A percentile compares a stretch with the other conserved stretches of the same genome.
Conservation (phyloP, 64 coral and sea anemone genomes). For the Actinia equina region DNA sequence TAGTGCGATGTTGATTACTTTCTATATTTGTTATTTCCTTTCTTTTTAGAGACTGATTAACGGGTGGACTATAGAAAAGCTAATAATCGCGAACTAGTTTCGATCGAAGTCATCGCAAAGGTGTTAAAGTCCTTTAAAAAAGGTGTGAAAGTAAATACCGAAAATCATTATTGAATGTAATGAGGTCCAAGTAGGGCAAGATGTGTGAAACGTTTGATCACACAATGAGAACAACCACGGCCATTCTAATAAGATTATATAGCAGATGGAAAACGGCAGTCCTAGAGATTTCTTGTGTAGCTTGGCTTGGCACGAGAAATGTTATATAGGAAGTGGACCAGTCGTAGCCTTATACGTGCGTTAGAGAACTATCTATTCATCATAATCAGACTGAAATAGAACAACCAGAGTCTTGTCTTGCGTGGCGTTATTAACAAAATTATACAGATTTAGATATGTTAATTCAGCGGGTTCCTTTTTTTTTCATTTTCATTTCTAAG, state of each 20-base stretch:
- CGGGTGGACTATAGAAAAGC: background rate
- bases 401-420: background rate
- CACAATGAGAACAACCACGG: background rate
- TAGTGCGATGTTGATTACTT: background rate
- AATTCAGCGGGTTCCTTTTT: background rate
- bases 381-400: background rate
- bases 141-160: background rate
- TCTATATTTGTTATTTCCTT: background rate
- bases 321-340: too few species aligned
- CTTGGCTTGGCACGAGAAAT: too few species aligned
- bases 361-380: background rate
- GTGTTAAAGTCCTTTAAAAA: background rate
- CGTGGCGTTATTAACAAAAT: background rate
- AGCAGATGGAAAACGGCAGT: too few species aligned
- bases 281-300: too few species aligned
- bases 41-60: background rate
- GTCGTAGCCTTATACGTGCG: background rate
- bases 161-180: background rate
- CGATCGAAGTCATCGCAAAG: background rate
- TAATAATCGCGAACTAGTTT: background rate
- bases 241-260: background rate
- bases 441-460: constrained; percentile 2
- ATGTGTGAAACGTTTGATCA: background rate
- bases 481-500: background rate
- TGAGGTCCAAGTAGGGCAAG: background rate